Evolutionary conservation across 2,888 invertebrate genomes (phyloP).

Genomic region (Timema podura): DNA sequence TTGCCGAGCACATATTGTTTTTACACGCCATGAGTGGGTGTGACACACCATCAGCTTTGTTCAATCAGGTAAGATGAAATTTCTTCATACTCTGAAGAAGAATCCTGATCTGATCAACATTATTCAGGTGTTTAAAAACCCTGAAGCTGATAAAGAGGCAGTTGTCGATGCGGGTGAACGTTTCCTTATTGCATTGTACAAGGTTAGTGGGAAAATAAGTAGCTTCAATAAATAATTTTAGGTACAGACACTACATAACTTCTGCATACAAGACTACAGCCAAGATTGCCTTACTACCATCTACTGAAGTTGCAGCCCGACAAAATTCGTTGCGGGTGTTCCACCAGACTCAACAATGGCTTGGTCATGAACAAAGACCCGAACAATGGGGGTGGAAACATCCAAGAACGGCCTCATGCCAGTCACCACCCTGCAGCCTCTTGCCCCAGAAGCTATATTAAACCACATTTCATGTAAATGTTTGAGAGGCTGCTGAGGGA

Average conservation of each 20-base stretch:
- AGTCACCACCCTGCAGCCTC: neutral
- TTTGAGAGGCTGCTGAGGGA: neutral
- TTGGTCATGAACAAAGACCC: neutral
- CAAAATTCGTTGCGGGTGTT: constrained; percentile 4
- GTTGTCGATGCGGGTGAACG: no score
- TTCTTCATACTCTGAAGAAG: no score
- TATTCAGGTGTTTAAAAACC: no score
- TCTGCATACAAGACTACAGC: neutral
- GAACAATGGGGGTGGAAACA: constrained; percentile 12
- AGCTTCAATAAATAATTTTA: neutral
- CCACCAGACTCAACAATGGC: constrained; percentile 4
- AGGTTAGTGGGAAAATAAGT: no score
- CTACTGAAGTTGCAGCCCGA: constrained; percentile 15
- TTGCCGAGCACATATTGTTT: no score
- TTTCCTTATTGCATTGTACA: no score
- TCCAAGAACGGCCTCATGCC: neutral
- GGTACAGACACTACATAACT: neutral
- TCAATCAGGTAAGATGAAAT: no score
- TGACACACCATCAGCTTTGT: no score
- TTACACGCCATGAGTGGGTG: no score
- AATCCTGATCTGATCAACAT: no score
- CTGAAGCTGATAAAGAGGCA: no score
- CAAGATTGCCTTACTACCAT: constrained; percentile 2
- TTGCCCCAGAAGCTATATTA: neutral
- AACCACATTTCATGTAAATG: constrained; percentile 9